phyloP scores from a whole-genome alignment of 2,888 invertebrate genomes.

The Eledone cirrhosa region DNA sequence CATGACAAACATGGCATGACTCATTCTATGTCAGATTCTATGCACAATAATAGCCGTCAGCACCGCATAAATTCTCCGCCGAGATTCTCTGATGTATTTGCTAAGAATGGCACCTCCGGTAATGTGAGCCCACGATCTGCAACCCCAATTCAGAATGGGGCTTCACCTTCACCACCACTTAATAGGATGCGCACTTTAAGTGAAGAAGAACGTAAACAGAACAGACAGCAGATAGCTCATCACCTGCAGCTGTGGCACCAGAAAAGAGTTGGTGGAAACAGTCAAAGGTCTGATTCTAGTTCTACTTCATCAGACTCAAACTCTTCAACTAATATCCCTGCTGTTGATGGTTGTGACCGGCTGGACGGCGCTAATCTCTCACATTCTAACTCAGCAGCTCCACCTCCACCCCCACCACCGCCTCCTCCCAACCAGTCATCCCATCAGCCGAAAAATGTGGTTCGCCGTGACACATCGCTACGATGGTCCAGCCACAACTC shows the following conservation, averaged over 20 bases:
- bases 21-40: neutral
- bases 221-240: slow-evolving; percentile 58
- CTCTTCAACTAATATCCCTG: slow-evolving; percentile 28
- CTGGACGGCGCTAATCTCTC: slow-evolving; percentile 25
- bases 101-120: neutral
- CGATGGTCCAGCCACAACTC: slow-evolving; percentile 18
- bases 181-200: slow-evolving; percentile 50
- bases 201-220: slow-evolving; percentile 57
- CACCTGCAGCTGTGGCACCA: slow-evolving; percentile 61
- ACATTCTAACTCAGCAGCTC: neutral
- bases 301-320: slow-evolving; percentile 14
- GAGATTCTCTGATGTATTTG: slow-evolving; percentile 19
- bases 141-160: slow-evolving; percentile 37
- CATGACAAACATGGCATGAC: slow-evolving; percentile 31
- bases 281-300: slow-evolving; percentile 17
- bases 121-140: slow-evolving; percentile 33
- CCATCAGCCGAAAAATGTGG: slow-evolving; percentile 14
- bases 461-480: slow-evolving; percentile 4
- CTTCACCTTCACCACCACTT: slow-evolving; percentile 45
- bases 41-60: slow-evolving; percentile 27
- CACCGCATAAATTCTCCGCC: slow-evolving; percentile 21
- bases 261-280: slow-evolving; percentile 39
- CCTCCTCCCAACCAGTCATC: slow-evolving; percentile 26
- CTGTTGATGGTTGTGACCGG: slow-evolving; percentile 33
- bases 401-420: slow-evolving; percentile 29